phyloP scores from a whole-genome alignment of 2,113 vertebrate genomes.

The Perca fluviatilis region DNA sequence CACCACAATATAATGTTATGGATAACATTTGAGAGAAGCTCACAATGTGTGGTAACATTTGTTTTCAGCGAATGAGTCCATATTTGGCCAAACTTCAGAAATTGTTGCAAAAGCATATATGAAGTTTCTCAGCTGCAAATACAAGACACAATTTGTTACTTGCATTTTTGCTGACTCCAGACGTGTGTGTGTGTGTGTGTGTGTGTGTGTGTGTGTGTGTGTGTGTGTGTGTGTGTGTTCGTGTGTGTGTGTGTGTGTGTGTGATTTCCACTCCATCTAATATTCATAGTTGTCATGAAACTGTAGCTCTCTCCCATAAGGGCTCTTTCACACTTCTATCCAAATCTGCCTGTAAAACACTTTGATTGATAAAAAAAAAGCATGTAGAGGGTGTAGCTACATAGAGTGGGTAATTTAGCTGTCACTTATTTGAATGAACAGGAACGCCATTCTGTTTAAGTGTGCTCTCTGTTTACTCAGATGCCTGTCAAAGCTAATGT shows the following conservation, averaged over 20 bases:
- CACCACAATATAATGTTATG: neutral
- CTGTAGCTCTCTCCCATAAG: neutral
- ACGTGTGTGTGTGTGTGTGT: no score
- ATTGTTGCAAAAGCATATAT: neutral
- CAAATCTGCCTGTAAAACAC: slow-evolving; percentile 48
- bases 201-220: no score
- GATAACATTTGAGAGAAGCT: neutral
- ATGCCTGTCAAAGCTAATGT: slow-evolving; percentile 51
- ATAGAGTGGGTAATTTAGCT: slow-evolving; percentile 47
- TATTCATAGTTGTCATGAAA: neutral
- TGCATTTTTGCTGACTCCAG: slow-evolving; percentile 16
- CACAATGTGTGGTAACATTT: neutral
- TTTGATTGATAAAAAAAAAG: slow-evolving; percentile 23
- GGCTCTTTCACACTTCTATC: slow-evolving; percentile 12
- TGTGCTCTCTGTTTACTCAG: slow-evolving; percentile 52
- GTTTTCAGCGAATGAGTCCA: neutral
- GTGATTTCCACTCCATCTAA: slow-evolving; percentile 13
- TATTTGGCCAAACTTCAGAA: slow-evolving; percentile 2
- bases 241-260: neutral
- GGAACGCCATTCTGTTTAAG: slow-evolving; percentile 28
- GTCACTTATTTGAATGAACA: slow-evolving; percentile 52
- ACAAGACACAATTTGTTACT: neutral
- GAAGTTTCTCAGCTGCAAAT: slow-evolving; percentile 4
- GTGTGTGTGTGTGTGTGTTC: no score
- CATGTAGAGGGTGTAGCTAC: slow-evolving; percentile 16